Evolutionary conservation across 2,113 vertebrate species (phyloP).

Genomic region (Physeter macrocephalus): DNA sequence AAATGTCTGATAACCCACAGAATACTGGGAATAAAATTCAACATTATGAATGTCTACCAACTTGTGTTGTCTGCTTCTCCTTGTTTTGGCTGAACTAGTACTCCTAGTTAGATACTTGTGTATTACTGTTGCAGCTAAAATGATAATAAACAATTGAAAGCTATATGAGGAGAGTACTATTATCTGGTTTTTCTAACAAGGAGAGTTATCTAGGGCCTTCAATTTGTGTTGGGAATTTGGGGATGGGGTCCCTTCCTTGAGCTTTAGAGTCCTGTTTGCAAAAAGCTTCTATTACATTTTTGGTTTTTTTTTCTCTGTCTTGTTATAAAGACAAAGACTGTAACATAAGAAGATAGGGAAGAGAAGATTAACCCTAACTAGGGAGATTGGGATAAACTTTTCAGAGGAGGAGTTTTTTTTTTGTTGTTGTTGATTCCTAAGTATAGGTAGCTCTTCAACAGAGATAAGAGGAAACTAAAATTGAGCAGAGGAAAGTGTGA

Average conservation of each 20-base stretch:
- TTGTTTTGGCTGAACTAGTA: background rate
- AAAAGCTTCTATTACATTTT: background rate
- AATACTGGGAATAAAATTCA: background rate
- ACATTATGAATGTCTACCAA: background rate
- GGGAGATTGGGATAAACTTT: background rate
- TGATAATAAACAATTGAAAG: background rate
- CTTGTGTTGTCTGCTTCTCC: background rate
- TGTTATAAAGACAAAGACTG: background rate
- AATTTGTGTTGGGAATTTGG: background rate
- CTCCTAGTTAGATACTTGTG: background rate
- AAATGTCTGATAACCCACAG: background rate
- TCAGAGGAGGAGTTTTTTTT: background rate
- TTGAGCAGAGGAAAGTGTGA: background rate
- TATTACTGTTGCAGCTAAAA: background rate
- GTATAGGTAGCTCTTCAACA: background rate
- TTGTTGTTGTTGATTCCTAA: too few species aligned
- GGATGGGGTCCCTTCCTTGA: background rate
- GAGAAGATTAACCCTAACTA: background rate
- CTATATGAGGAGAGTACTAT: background rate
- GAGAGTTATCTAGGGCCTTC: background rate
- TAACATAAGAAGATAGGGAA: background rate
- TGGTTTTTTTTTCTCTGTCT: background rate
- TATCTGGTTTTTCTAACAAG: background rate
- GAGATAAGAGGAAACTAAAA: background rate
- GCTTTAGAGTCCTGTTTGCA: background rate